These are phyloP conservation scores for Streptopelia turtur DNA, from an alignment of 2,797 vertebrate genomes.

Conservation along the genomic window DNA sequence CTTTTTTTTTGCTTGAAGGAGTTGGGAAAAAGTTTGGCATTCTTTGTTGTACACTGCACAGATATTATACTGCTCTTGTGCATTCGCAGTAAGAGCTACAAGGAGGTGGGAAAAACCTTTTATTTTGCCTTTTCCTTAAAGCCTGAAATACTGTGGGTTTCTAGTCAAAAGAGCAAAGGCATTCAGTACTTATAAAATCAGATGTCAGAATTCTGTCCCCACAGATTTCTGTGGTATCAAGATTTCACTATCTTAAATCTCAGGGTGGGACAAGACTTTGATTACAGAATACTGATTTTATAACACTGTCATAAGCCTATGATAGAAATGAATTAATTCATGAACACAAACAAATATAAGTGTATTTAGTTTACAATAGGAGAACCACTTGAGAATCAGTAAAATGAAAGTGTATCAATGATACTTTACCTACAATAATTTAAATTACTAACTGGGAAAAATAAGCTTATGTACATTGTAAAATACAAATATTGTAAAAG, in stretches of 20 bases:
- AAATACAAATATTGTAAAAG: neutral
- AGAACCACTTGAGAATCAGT: neutral
- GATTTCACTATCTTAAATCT: neutral
- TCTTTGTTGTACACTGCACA: neutral
- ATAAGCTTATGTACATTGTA: neutral
- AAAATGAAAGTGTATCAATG: too few species aligned
- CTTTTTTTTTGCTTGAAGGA: neutral
- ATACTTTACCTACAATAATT: neutral
- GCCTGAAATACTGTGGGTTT: neutral
- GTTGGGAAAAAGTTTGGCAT: neutral
- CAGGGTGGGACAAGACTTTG: neutral
- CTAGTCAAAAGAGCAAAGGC: neutral
- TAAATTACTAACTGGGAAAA: neutral
- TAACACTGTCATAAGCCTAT: neutral
- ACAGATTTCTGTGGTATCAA: neutral
- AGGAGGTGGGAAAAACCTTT: neutral
- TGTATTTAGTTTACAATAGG: neutral
- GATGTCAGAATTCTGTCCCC: neutral
- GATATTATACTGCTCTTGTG: neutral
- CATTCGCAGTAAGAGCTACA: neutral
- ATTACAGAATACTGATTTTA: neutral
- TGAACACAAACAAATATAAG: neutral
- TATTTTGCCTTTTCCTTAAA: neutral
- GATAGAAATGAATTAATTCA: neutral
- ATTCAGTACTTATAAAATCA: neutral